phyloP scores from a whole-genome alignment of 1,140 invertebrate genomes.

The Scaptodrosophila lebanonensis region DNA sequence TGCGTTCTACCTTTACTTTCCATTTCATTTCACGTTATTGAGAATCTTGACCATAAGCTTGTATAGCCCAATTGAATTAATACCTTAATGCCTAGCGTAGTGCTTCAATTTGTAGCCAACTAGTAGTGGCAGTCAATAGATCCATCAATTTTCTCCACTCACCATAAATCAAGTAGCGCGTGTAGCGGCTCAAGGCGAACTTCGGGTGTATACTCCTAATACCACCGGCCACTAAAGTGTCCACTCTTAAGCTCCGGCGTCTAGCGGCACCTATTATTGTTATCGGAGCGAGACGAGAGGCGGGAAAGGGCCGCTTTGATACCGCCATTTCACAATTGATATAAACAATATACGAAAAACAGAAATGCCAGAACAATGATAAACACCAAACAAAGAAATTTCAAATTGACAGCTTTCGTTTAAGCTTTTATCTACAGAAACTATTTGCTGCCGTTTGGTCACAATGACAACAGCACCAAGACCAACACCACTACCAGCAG shows the following conservation, averaged over 20 bases:
- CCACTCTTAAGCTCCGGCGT: slow-evolving; percentile 55
- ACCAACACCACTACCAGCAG: slow-evolving; percentile 1
- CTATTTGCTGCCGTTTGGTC: slow-evolving; percentile 22
- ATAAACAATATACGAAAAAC: slow-evolving; percentile 10
- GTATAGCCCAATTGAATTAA: neutral
- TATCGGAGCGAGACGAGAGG: slow-evolving; percentile 11
- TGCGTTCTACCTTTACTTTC: no score
- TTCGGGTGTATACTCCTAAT: slow-evolving; percentile 57
- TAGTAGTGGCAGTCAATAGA: slow-evolving; percentile 3
- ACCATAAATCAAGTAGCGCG: slow-evolving; percentile 28
- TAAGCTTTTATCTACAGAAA: slow-evolving; percentile 62
- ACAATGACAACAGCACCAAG: neutral
- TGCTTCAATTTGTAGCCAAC: slow-evolving; percentile 2
- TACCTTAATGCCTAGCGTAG: neutral
- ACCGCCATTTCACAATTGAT: slow-evolving; percentile 40
- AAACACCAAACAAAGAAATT: slow-evolving; percentile 57
- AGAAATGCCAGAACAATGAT: slow-evolving; percentile 42
- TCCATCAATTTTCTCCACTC: neutral
- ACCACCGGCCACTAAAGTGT: slow-evolving; percentile 58
- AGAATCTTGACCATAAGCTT: no score
- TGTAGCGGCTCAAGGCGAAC: slow-evolving; percentile 54
- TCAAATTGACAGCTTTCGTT: slow-evolving; percentile 72
- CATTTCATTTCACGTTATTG: no score
- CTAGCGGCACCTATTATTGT: slow-evolving; percentile 51
- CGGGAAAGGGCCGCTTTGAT: slow-evolving; percentile 14